These are phyloP conservation scores for Apistogramma diplotaenia DNA, from an alignment of 2,113 vertebrate genomes.

Conservation along the genomic window DNA sequence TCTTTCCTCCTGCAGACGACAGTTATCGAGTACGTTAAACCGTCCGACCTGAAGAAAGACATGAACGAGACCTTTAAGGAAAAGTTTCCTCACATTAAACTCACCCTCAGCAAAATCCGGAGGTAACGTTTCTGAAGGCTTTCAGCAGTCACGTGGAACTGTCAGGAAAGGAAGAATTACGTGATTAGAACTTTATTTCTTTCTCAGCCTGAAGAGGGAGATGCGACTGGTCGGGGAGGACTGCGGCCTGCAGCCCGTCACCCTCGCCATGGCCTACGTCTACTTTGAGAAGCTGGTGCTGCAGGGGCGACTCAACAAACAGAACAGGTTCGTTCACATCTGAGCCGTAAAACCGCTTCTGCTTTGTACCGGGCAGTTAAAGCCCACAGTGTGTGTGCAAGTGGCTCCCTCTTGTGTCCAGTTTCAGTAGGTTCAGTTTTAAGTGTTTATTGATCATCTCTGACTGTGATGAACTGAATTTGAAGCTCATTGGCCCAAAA, in stretches of 20 bases:
- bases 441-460: neutral
- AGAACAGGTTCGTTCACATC: conserved; percentile 80
- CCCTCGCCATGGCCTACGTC: conserved; percentile 94
- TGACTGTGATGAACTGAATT: neutral
- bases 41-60: conserved; percentile 96
- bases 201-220: conserved; percentile 89
- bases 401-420: neutral
- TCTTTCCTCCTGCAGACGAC: conserved; percentile 83
- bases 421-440: fast-evolving
- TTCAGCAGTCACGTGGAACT: neutral
- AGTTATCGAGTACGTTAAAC: conserved; percentile 97
- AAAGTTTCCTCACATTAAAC: conserved; percentile 94
- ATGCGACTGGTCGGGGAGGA: conserved; percentile 89
- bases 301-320: conserved; percentile 94
- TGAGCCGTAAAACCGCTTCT: no score
- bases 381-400: neutral
- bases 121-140: conserved; percentile 74
- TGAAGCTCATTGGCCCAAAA: neutral
- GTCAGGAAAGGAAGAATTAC: fast-evolving
- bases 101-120: conserved; percentile 96
- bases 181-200: fast-evolving
- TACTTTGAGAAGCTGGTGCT: conserved; percentile 98
- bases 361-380: no score
- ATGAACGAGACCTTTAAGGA: conserved; percentile 99
- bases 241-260: conserved; percentile 87